Conservation (phyloP, 2,113 vertebrate genomes). For the Mesembrinibis cayennensis region DNA sequence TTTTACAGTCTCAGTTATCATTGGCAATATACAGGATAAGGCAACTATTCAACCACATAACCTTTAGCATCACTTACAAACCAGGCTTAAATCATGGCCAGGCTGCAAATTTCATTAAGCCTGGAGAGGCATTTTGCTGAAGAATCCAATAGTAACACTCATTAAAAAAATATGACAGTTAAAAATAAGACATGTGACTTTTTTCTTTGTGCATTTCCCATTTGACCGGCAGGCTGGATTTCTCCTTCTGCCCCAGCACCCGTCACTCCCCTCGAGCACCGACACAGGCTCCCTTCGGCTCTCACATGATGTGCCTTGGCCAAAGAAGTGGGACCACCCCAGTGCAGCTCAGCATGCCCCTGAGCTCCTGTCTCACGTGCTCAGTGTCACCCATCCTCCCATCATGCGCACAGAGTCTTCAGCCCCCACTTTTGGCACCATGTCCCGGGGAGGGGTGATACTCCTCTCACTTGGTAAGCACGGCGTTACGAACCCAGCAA, state of each 20-base stretch:
- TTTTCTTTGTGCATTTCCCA: background rate
- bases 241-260: background rate
- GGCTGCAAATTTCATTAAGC: background rate
- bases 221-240: background rate
- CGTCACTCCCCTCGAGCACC: rapidly evolving
- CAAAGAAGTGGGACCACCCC: background rate
- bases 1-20: background rate
- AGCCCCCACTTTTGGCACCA: background rate
- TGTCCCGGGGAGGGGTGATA: rapidly evolving
- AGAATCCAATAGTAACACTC: background rate
- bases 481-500: rapidly evolving
- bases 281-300: background rate
- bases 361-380: background rate
- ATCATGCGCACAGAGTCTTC: rapidly evolving
- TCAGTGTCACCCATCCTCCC: background rate
- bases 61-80: background rate
- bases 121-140: background rate
- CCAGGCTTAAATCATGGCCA: background rate
- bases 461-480: background rate
- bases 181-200: background rate
- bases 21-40: background rate
- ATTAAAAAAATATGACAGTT: background rate
- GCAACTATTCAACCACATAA: background rate
- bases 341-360: background rate
- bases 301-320: rapidly evolving